These are phyloP conservation scores for Manduca sexta DNA, from an alignment of 1,140 invertebrate genomes.

Conservation along the genomic window DNA sequence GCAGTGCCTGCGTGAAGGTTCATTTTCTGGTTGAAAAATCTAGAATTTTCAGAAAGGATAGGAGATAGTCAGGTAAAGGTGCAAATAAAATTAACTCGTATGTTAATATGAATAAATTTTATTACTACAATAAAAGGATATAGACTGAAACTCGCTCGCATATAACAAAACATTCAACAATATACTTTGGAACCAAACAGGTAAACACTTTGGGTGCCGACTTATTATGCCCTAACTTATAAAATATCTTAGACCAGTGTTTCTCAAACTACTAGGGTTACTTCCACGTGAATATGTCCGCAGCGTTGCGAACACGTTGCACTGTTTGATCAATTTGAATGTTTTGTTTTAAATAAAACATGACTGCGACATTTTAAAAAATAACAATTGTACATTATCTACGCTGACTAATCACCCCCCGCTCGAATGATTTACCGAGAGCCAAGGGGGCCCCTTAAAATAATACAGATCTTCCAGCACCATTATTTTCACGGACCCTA, in stretches of 20 bases:
- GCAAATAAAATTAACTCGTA: too few relatives aligned
- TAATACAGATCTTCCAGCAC: slow-evolving; percentile 66
- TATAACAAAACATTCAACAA: slow-evolving; percentile 71
- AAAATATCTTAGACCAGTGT: slow-evolving; percentile 56
- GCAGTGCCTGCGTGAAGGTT: too few relatives aligned
- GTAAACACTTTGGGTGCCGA: slow-evolving; percentile 65
- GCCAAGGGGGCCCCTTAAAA: slow-evolving; percentile 28
- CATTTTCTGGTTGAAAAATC: too few relatives aligned
- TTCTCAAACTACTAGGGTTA: slow-evolving; percentile 56
- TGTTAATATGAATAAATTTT: slow-evolving; percentile 69
- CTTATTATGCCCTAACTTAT: slow-evolving; percentile 65
- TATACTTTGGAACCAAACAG: slow-evolving; percentile 66
- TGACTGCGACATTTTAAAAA: slow-evolving; percentile 22
- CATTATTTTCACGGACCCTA: slow-evolving; percentile 39
- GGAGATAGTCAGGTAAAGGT: too few relatives aligned
- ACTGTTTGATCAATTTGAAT: slow-evolving; percentile 17
- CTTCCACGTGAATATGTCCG: slow-evolving; percentile 17
- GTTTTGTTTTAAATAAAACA: slow-evolving; percentile 18
- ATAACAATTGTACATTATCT: slow-evolving; percentile 23
- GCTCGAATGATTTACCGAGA: slow-evolving; percentile 15
- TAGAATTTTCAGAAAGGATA: too few relatives aligned
- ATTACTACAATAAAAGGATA: slow-evolving; percentile 68
- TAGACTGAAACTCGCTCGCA: slow-evolving; percentile 50
- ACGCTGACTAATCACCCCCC: slow-evolving; percentile 21
- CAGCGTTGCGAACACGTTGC: slow-evolving; percentile 14